Conservation (phyloP, 2,113 vertebrate species). For the Acanthochromis polyacanthus region DNA sequence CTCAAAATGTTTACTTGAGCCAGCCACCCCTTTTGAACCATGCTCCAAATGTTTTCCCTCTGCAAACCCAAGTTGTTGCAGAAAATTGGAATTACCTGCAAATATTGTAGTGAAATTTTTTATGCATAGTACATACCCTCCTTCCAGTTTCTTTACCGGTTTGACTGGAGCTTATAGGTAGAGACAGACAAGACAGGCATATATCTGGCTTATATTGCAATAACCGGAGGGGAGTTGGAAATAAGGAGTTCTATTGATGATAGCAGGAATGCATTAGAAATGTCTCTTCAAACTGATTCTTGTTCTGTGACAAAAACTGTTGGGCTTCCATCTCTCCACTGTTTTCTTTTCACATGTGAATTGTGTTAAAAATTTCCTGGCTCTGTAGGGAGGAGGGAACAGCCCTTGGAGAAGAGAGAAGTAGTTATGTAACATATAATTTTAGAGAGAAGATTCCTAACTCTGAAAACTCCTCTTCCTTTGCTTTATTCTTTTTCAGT, state of each 20-base stretch:
- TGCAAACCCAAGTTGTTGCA: not conserved
- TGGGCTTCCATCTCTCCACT: no score
- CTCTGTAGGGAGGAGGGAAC: not conserved
- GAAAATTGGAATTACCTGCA: not conserved
- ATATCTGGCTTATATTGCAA: not conserved
- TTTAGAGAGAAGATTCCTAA: conserved; percentile 34
- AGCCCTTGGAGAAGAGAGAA: not conserved
- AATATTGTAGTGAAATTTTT: not conserved
- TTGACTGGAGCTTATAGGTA: not conserved
- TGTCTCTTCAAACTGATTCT: not conserved
- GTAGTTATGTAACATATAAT: conserved; percentile 31
- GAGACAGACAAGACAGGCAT: not conserved
- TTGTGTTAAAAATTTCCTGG: not conserved
- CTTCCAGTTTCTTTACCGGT: not conserved
- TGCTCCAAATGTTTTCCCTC: not conserved
- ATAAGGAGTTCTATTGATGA: not conserved
- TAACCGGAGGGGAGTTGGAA: not conserved
- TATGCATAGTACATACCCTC: not conserved
- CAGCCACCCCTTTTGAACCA: not conserved
- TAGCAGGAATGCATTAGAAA: not conserved
- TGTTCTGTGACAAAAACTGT: not conserved
- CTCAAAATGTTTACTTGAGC: conserved; percentile 33
- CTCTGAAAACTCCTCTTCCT: not conserved
- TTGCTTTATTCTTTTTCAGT: not conserved
- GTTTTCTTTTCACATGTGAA: not conserved